These are phyloP conservation scores for Peromyscus attwateri DNA, from an alignment of 2,797 vertebrate genomes.

Conservation along the genomic window DNA sequence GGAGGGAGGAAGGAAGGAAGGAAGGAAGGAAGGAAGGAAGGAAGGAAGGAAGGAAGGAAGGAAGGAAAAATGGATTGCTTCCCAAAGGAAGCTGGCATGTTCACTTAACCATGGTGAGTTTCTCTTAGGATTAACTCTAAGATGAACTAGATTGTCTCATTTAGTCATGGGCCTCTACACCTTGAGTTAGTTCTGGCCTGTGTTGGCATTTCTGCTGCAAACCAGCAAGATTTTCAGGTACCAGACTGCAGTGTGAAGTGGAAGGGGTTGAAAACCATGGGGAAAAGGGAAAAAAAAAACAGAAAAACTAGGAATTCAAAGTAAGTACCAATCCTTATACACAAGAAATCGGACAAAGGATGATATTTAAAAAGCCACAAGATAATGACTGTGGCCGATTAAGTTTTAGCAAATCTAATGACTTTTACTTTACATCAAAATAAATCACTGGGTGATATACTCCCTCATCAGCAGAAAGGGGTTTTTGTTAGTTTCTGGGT, in stretches of 20 bases:
- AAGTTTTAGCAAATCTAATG: slow-evolving; percentile 43
- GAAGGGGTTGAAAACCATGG: neutral
- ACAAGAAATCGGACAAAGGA: neutral
- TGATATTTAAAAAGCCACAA: neutral
- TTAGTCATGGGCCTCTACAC: slow-evolving; percentile 45
- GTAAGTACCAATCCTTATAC: neutral
- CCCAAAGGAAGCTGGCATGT: slow-evolving; percentile 50
- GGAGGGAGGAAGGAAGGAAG: no score
- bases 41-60: neutral
- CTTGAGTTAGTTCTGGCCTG: slow-evolving; percentile 34
- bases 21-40: no score
- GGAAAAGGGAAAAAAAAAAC: no score
- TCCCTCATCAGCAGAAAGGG: neutral
- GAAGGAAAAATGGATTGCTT: neutral
- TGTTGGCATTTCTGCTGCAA: slow-evolving; percentile 6
- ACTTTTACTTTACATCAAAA: neutral
- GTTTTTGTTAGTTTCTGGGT: neutral
- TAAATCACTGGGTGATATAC: neutral
- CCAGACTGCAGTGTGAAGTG: neutral
- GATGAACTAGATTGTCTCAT: slow-evolving; percentile 56
- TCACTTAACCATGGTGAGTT: slow-evolving; percentile 71
- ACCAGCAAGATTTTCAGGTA: slow-evolving; percentile 18
- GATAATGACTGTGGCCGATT: neutral
- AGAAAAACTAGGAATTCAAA: neutral
- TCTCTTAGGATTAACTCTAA: slow-evolving; percentile 70